A percentile compares a stretch with the other conserved stretches of the same genome.
phyloP scores from a whole-genome alignment of 2,888 invertebrate genomes.

The Bedellia somnulentella region DNA sequence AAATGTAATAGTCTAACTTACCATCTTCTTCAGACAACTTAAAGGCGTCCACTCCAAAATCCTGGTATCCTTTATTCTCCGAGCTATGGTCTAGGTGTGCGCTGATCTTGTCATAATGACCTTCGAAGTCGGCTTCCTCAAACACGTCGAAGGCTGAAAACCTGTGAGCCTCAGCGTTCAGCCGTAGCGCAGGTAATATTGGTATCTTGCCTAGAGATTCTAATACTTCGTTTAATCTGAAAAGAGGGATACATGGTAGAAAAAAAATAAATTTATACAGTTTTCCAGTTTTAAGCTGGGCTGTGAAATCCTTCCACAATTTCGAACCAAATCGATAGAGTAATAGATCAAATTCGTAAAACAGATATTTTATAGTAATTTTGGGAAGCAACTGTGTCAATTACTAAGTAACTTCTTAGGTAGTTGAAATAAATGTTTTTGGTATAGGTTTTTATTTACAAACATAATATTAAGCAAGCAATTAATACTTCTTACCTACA shows the following conservation, averaged over 20 bases:
- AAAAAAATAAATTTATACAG: conserved; percentile 1
- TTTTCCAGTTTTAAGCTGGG: background rate
- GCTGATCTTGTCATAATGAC: conserved; percentile 34
- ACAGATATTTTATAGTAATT: too few species aligned
- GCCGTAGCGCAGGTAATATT: conserved; percentile 73
- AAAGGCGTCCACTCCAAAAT: conserved; percentile 47
- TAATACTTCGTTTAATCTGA: conserved; percentile 74
- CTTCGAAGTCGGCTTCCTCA: conserved; percentile 52
- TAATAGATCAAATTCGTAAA: too few species aligned
- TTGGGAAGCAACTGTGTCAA: too few species aligned
- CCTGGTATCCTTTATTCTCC: conserved; percentile 31
- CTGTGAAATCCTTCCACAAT: too few species aligned
- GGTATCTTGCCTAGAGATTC: conserved; percentile 80
- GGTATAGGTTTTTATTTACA: too few species aligned
- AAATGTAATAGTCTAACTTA: too few species aligned
- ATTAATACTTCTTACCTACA: too few species aligned
- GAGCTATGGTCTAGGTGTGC: conserved; percentile 35
- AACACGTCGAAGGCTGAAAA: conserved; percentile 67
- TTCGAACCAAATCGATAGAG: too few species aligned
- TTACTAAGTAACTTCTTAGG: too few species aligned
- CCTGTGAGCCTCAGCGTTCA: conserved; percentile 64
- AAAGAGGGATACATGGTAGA: too few species aligned
- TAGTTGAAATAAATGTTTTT: too few species aligned
- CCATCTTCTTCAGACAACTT: conserved; percentile 52
- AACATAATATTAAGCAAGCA: too few species aligned